Evolutionary conservation across 2,797 vertebrate species (phyloP).

Genomic region (Threskiornis aethiopicus): DNA sequence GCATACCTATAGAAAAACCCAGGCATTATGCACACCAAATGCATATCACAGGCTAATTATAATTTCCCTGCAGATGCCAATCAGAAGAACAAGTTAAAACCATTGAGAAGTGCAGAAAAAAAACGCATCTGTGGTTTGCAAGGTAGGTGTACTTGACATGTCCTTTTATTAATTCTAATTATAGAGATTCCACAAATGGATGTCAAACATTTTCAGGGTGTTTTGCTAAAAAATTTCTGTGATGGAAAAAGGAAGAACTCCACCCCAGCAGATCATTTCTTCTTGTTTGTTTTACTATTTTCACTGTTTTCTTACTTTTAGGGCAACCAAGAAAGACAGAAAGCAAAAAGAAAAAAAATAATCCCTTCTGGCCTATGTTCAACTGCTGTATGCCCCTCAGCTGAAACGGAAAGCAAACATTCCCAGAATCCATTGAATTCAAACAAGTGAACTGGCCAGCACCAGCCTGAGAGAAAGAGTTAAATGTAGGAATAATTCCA

Average conservation of each 20-base stretch:
- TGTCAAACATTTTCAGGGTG: constrained; percentile 44
- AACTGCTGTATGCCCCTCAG: neutral
- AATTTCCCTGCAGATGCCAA: neutral
- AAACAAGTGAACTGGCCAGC: neutral
- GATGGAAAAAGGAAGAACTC: constrained; percentile 58
- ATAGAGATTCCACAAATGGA: constrained; percentile 45
- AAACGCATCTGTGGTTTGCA: neutral
- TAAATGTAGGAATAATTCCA: neutral
- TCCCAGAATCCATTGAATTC: neutral
- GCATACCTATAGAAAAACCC: constrained; percentile 11
- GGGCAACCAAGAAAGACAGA: neutral
- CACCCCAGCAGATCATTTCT: constrained; percentile 18
- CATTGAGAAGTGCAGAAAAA: neutral
- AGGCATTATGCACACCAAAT: neutral
- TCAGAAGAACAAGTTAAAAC: constrained; percentile 1
- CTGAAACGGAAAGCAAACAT: neutral
- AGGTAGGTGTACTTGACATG: neutral
- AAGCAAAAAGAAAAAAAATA: neutral
- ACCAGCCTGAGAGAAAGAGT: neutral
- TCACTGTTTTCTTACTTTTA: constrained; percentile 48
- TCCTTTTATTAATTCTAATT: constrained; percentile 57
- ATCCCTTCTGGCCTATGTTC: neutral
- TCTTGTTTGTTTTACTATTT: constrained; percentile 61
- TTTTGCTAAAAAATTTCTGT: constrained; percentile 38
- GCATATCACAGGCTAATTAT: neutral